Base-by-base conservation (phyloP, 1,140 invertebrate species). In the Drosophila sp. region DNA sequence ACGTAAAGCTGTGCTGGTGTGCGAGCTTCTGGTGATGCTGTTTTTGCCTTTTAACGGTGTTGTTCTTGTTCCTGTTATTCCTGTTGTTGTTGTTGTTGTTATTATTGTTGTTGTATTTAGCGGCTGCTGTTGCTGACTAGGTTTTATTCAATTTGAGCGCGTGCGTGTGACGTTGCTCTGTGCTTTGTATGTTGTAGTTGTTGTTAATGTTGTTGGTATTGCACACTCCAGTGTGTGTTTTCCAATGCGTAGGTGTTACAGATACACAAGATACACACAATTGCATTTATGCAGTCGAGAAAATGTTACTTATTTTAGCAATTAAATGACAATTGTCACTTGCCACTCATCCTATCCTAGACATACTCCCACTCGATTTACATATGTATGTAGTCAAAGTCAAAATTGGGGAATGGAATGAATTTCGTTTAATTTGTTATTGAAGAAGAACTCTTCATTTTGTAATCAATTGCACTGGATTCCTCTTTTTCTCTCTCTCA, bases 221-320 rank as follows among this genome's bases (percentile, higher is more conserved):
- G 44, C 68, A 73, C 64, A 78, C 72, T 78, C 71, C 75, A 76
- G 64, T 78, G 71, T 69, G 55, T 69, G 64, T 65, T 76, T 62
- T 68, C 63, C 56, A 56, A 71, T 78, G 76, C 72, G 76, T 76
- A 68, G 76, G 76, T 72, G 68, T 78, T 61, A 64, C 72, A 78
- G 58, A 75, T 44, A 70, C 60, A 75, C 23, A 32, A 60, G 60
- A 66, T 44, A 67, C 58, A 67, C 58, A 66, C 56, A 58, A 58
- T 58, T 58, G 56, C 56, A 58, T 35, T 33, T 30, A 57, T 60
- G 33, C 41, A 63, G 11, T 41, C 40, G 1, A n/a, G n/a, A 41
- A 41, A 41, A 41, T 41, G 40, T n/a, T n/a, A 41, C n/a, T 27
- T 50, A 50, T 50, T 27, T 50, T 7, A 2, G 23, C 8, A 50